Evolutionary conservation across 2,888 invertebrate species (phyloP).

Genomic region (Parelbella ahira): DNA sequence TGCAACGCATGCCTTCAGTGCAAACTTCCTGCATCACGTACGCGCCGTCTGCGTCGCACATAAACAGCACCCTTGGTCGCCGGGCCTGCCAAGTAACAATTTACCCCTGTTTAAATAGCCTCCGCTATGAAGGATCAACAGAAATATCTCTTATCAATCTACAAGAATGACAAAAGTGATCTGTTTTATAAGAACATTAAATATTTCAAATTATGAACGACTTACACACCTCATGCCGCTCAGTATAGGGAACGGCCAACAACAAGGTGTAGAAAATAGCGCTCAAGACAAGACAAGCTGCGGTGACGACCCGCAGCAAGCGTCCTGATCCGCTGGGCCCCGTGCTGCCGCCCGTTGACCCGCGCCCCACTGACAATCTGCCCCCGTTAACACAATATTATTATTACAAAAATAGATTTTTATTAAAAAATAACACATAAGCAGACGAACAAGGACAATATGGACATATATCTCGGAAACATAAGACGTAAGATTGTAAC

Average conservation of each 20-base stretch:
- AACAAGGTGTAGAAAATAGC: constrained; percentile 85
- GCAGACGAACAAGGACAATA: too few relatives aligned
- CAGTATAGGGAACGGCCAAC: constrained; percentile 83
- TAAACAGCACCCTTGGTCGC: constrained; percentile 84
- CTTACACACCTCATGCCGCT: constrained; percentile 77
- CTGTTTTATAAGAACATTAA: too few relatives aligned
- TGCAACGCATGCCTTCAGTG: constrained; percentile 83
- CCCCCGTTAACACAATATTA: too few relatives aligned
- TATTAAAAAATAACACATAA: too few relatives aligned
- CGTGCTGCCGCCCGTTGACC: constrained; percentile 68
- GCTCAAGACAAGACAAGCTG: constrained; percentile 83
- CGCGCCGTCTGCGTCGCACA: constrained; percentile 85
- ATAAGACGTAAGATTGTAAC: too few relatives aligned
- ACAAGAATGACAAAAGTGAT: too few relatives aligned
- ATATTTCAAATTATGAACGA: too few relatives aligned
- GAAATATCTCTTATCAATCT: too few relatives aligned
- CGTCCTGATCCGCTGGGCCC: constrained; percentile 80
- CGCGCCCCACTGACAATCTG: constrained; percentile 73
- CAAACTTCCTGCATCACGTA: constrained; percentile 87
- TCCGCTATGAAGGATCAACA: too few relatives aligned
- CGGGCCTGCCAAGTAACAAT: constrained; percentile 65
- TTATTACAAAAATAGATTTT: not conserved
- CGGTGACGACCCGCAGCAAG: constrained; percentile 84
- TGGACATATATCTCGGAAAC: too few relatives aligned
- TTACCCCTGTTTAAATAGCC: too few relatives aligned